Conservation (phyloP, 2,888 invertebrate species). For the Crepidodera aurea region DNA sequence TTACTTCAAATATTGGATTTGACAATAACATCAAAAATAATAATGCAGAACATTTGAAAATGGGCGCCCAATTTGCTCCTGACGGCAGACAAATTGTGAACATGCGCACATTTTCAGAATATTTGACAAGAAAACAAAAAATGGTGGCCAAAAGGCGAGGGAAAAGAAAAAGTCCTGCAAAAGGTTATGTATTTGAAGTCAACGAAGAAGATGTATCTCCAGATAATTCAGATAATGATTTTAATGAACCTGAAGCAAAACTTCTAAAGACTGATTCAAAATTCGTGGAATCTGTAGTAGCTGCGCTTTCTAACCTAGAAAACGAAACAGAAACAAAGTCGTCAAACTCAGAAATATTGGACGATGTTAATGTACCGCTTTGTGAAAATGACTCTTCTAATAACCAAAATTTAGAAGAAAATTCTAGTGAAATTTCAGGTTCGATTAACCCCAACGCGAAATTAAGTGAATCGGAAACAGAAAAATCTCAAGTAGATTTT, state of each 20-base stretch:
- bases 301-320: conserved; percentile 38
- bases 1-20: no score
- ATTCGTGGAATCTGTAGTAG: conserved; percentile 30
- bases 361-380: no score
- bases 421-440: neutral
- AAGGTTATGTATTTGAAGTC: conserved; percentile 48
- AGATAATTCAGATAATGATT: conserved; percentile 39
- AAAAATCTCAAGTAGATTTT: neutral
- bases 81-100: neutral
- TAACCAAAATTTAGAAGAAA: neutral
- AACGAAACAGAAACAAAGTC: conserved; percentile 17
- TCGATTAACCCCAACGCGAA: neutral
- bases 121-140: conserved; percentile 14
- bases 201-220: conserved; percentile 48
- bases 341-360: neutral
- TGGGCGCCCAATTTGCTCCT: neutral
- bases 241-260: conserved; percentile 42
- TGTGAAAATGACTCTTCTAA: neutral
- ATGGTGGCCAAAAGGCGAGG: conserved; percentile 40
- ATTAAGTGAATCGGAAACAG: neutral
- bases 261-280: conserved; percentile 37
- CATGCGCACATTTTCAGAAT: neutral
- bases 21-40: no score
- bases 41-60: neutral
- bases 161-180: conserved; percentile 44